Conservation (phyloP, 2,113 vertebrate genomes). For the Steatornis caripensis region DNA sequence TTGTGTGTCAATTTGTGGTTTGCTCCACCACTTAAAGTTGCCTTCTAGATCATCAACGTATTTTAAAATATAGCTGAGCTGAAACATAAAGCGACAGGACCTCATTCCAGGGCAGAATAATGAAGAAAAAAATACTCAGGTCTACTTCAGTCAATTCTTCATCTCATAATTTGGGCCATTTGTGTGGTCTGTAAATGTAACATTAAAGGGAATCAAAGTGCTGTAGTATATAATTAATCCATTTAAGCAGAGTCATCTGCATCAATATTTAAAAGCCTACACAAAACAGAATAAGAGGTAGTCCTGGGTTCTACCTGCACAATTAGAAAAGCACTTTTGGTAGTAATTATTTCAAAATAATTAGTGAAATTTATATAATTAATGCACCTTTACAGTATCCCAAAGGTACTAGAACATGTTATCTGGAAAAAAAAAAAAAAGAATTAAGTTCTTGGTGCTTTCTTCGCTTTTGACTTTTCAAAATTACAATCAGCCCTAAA, state of each 20-base stretch:
- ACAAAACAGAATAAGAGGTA: not conserved
- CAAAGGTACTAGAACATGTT: not conserved
- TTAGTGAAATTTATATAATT: not conserved
- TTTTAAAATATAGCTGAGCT: not conserved
- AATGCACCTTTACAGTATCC: not conserved
- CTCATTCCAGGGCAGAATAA: not conserved
- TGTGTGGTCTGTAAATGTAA: constrained; percentile 48
- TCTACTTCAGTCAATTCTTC: not conserved
- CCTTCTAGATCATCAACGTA: not conserved
- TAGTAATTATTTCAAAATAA: constrained; percentile 22
- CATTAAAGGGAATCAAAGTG: constrained; percentile 33
- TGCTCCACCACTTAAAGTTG: not conserved
- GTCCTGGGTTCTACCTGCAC: not conserved
- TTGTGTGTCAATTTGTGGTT: not conserved
- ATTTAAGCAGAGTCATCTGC: not conserved
- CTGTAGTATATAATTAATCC: constrained; percentile 34
- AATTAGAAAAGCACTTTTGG: not conserved
- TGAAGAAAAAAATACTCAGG: not conserved
- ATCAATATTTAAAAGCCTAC: constrained; percentile 40
- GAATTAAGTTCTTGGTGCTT: not conserved
- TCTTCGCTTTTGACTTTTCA: not conserved
- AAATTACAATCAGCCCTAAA: not conserved
- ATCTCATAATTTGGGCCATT: not conserved
- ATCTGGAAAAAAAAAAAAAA: not conserved
- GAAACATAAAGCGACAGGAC: not conserved